These are phyloP conservation scores for Embidobia sp. DNA, from an alignment of 2,888 invertebrate species.

Conservation along the genomic window DNA sequence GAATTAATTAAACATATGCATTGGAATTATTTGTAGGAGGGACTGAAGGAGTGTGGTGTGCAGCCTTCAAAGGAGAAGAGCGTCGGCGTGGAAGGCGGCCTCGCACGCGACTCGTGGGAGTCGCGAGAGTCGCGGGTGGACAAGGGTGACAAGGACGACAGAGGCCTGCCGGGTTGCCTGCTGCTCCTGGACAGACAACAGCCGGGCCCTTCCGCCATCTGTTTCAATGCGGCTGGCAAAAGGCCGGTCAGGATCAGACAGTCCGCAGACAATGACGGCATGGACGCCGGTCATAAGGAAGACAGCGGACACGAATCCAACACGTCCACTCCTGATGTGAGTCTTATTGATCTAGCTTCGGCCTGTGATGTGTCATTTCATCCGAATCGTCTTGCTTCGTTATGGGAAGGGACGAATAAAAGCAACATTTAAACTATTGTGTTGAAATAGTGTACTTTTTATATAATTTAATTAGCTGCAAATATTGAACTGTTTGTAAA, in stretches of 20 bases:
- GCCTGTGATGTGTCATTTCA: too few relatives aligned
- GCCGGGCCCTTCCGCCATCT: constrained; percentile 38
- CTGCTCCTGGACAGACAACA: constrained; percentile 41
- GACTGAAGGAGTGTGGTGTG: constrained; percentile 36
- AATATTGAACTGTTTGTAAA: too few relatives aligned
- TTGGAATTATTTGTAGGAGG: constrained; percentile 32
- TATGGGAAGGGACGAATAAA: too few relatives aligned
- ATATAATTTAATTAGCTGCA: too few relatives aligned
- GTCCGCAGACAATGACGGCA: constrained; percentile 75
- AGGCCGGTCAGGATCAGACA: constrained; percentile 31
- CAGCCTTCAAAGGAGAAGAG: constrained; percentile 61
- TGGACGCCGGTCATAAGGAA: constrained; percentile 77
- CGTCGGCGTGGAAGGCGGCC: constrained; percentile 71
- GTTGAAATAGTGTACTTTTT: too few relatives aligned
- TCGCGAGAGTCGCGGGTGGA: constrained; percentile 66
- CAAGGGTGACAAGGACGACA: constrained; percentile 35
- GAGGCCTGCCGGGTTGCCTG: constrained; percentile 43
- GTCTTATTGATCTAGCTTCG: constrained; percentile 44
- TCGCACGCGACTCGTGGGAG: constrained; percentile 66
- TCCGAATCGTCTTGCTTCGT: too few relatives aligned
- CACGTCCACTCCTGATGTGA: constrained; percentile 76
- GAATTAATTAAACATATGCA: neutral
- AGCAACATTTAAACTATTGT: too few relatives aligned
- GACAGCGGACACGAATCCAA: constrained; percentile 76
- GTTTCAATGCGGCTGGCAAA: constrained; percentile 47